Conservation (phyloP, 35 echinoderm and acorn worm genomes). For the Amphiura filiformis region DNA sequence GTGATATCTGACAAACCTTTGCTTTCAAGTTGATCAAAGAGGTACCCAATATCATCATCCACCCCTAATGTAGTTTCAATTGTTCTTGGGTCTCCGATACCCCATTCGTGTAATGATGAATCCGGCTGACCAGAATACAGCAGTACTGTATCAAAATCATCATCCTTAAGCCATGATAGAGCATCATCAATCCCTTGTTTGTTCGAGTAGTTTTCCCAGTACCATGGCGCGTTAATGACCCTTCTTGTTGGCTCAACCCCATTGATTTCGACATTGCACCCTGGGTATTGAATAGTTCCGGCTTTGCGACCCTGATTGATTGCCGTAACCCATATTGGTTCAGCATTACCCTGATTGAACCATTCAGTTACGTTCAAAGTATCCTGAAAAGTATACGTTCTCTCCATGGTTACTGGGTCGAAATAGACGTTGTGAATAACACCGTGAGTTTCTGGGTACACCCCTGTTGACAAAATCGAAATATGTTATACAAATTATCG, state of each 20-base stretch:
- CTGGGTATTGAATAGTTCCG: slow-evolving; percentile 82
- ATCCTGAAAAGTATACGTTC: slow-evolving; percentile 43
- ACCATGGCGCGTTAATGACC: slow-evolving; percentile 35
- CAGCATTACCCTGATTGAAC: slow-evolving; percentile 67
- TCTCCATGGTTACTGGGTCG: slow-evolving; percentile 41
- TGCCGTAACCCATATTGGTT: slow-evolving; percentile 97
- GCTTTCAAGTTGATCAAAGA: slow-evolving; percentile 28
- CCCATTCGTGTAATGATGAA: slow-evolving; percentile 63
- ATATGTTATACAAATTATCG: too few relatives aligned
- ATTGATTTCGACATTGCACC: slow-evolving; percentile 68
- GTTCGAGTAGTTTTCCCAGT: slow-evolving; percentile 32
- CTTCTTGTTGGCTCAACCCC: slow-evolving; percentile 48
- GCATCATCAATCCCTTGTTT: slow-evolving; percentile 43
- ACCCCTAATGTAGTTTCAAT: slow-evolving; percentile 17
- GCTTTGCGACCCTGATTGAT: slow-evolving; percentile 63
- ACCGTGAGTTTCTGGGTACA: slow-evolving; percentile 86
- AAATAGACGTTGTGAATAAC: slow-evolving; percentile 78
- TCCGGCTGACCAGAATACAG: slow-evolving; percentile 76
- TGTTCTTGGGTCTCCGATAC: slow-evolving; percentile 37
- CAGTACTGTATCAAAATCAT: slow-evolving; percentile 73
- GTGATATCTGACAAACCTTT: neutral
- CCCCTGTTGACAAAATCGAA: too few relatives aligned
- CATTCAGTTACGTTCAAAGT: slow-evolving; percentile 74
- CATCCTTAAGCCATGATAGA: slow-evolving; percentile 68
- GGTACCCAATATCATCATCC: slow-evolving; percentile 30